Evolutionary conservation across 2,888 invertebrate species (phyloP).

Genomic region (Zaprionus obscuricornis): DNA sequence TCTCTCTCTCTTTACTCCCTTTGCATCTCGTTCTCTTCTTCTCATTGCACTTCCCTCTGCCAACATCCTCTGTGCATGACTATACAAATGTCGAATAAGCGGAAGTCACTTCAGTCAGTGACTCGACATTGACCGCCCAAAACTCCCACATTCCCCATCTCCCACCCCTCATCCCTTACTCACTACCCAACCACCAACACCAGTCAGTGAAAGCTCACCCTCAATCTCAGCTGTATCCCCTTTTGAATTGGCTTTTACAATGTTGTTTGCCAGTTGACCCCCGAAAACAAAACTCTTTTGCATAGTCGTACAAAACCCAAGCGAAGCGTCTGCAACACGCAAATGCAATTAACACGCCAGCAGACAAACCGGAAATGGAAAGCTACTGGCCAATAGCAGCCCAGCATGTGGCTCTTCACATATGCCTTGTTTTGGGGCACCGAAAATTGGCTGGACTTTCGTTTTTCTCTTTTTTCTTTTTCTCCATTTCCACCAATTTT

Average conservation of each 20-base stretch:
- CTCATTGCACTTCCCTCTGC: too few relatives aligned
- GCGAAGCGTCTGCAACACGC: constrained; percentile 67
- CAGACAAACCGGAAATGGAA: constrained; percentile 75
- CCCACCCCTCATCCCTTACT: too few relatives aligned
- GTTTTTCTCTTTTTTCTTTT: constrained; percentile 1
- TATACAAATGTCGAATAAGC: constrained; percentile 42
- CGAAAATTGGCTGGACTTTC: constrained; percentile 41
- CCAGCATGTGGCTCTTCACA: constrained; percentile 17
- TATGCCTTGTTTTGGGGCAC: constrained; percentile 32
- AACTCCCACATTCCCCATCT: too few relatives aligned
- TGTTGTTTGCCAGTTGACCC: constrained; percentile 65
- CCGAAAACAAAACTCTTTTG: constrained; percentile 55
- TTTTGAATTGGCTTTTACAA: constrained; percentile 67
- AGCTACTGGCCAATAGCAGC: constrained; percentile 38
- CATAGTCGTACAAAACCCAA: constrained; percentile 5
- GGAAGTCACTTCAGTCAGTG: constrained; percentile 68
- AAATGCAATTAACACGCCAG: constrained; percentile 78
- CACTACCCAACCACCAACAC: not conserved
- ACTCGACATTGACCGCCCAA: too few relatives aligned
- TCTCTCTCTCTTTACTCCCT: too few relatives aligned
- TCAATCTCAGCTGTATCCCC: not conserved
- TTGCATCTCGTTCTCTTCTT: too few relatives aligned
- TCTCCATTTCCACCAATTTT: too few relatives aligned
- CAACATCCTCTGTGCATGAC: not conserved
- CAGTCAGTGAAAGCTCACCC: constrained; percentile 21